Percentiles rank a stretch among this genome's conserved stretches.
These are phyloP conservation scores for Tuta absoluta DNA, from an alignment of 2,888 invertebrate species.

Conservation along the genomic window DNA sequence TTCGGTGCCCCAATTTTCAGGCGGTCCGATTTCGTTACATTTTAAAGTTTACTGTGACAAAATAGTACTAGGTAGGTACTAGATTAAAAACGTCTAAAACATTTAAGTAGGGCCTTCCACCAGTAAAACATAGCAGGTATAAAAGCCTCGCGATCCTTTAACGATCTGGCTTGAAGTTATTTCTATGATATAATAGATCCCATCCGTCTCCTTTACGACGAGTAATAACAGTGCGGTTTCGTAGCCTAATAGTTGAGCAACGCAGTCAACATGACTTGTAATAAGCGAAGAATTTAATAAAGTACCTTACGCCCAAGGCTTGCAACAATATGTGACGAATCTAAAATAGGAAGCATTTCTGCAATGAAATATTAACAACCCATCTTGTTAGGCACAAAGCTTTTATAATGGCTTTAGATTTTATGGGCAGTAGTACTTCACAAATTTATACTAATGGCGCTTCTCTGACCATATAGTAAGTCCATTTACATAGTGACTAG, in stretches of 20 bases:
- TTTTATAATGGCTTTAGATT: conserved; percentile 13
- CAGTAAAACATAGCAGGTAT: not conserved
- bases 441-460: conserved; percentile 23
- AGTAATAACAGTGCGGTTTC: conserved; percentile 31
- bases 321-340: conserved; percentile 17
- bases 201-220: conserved; percentile 23
- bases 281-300: conserved; percentile 30
- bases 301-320: not conserved
- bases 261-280: conserved; percentile 27
- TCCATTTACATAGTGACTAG: conserved; percentile 21
- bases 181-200: conserved; percentile 13
- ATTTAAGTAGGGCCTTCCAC: no score
- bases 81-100: no score
- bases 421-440: conserved; percentile 17
- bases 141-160: not conserved
- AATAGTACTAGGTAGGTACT: no score
- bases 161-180: conserved; percentile 13
- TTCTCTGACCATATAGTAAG: conserved; percentile 8
- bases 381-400: conserved; percentile 17
- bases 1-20: conserved; percentile 8
- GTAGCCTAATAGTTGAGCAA: conserved; percentile 30
- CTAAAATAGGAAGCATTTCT: conserved; percentile 15
- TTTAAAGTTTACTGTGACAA: not conserved
- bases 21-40: not conserved
- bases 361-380: conserved; percentile 15